Percentiles rank a stretch among this genome's conserved stretches.
These are phyloP conservation scores for Drosophila burlai DNA, from an alignment of 1,140 invertebrate species.

Conservation along the genomic window DNA sequence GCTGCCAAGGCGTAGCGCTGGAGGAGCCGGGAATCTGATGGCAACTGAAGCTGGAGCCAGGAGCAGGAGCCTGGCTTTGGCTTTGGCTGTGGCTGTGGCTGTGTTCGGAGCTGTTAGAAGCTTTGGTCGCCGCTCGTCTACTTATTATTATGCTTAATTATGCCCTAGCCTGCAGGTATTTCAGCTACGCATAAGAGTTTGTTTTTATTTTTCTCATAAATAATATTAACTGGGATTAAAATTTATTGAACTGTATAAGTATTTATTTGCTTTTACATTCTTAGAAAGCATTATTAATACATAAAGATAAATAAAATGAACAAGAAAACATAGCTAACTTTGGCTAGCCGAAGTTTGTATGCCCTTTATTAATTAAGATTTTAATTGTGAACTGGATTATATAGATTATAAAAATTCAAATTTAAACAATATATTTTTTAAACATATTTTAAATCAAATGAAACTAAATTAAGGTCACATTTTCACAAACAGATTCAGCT, in stretches of 20 bases:
- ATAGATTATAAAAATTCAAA: no score
- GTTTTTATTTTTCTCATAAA: neutral
- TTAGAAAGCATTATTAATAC: neutral
- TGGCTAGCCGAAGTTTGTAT: neutral
- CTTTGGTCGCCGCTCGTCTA: constrained; percentile 60
- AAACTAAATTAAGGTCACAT: no score
- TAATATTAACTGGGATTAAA: neutral
- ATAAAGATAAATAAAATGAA: constrained; percentile 7
- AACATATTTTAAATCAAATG: no score
- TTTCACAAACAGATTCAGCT: no score
- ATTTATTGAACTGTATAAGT: no score
- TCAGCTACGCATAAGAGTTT: neutral
- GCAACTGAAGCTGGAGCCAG: constrained; percentile 9
- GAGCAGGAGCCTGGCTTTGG: constrained; percentile 17
- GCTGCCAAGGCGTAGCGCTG: constrained; percentile 4
- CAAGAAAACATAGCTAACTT: neutral
- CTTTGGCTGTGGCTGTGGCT: constrained; percentile 20
- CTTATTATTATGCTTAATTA: constrained; percentile 81
- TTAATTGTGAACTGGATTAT: neutral
- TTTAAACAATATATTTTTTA: no score
- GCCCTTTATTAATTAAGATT: neutral
- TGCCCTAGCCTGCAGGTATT: constrained; percentile 29
- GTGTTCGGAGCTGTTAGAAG: constrained; percentile 46
- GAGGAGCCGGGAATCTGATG: constrained; percentile 5
- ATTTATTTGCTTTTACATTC: neutral